A percentile compares a stretch with the other conserved stretches of the same genome.
These are phyloP conservation scores for Leucophenga varia DNA, from an alignment of 1,140 invertebrate species.

Conservation along the genomic window DNA sequence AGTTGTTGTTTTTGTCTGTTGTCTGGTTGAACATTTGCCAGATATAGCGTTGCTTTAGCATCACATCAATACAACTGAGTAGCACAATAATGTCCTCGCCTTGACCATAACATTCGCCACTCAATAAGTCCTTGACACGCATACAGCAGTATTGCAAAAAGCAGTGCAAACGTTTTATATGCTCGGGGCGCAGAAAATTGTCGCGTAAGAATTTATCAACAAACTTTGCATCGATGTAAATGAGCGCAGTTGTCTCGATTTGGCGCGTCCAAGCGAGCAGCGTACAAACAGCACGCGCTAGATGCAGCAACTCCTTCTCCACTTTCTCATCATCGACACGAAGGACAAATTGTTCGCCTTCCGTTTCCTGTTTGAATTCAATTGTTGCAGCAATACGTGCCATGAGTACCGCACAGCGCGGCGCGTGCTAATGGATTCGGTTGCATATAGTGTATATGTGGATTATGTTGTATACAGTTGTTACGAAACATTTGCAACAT, in stretches of 20 bases:
- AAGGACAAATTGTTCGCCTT: not conserved
- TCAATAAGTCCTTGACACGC: constrained; percentile 16
- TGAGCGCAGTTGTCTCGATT: constrained; percentile 39
- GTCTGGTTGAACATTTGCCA: constrained; percentile 38
- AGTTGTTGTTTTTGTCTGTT: constrained; percentile 3
- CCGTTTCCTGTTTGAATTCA: not conserved
- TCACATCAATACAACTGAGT: constrained; percentile 30
- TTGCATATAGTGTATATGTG: constrained; percentile 55
- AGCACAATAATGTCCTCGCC: constrained; percentile 11
- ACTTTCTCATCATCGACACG: not conserved
- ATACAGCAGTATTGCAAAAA: constrained; percentile 26
- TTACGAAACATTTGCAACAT: constrained; percentile 45
- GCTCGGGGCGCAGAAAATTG: constrained; percentile 41
- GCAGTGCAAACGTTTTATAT: constrained; percentile 22
- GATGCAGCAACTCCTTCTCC: constrained; percentile 12
- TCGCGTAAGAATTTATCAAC: constrained; percentile 50
- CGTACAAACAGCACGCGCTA: constrained; percentile 31
- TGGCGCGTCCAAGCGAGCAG: constrained; percentile 29
- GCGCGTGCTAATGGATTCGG: constrained; percentile 44
- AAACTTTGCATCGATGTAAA: constrained; percentile 48
- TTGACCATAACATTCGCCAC: constrained; percentile 3
- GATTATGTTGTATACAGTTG: constrained; percentile 53
- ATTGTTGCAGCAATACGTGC: constrained; percentile 17
- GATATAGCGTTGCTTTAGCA: constrained; percentile 35
- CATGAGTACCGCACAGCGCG: constrained; percentile 34